Base-by-base conservation (phyloP, 2,797 vertebrate genomes). In the Sciurus carolinensis region DNA sequence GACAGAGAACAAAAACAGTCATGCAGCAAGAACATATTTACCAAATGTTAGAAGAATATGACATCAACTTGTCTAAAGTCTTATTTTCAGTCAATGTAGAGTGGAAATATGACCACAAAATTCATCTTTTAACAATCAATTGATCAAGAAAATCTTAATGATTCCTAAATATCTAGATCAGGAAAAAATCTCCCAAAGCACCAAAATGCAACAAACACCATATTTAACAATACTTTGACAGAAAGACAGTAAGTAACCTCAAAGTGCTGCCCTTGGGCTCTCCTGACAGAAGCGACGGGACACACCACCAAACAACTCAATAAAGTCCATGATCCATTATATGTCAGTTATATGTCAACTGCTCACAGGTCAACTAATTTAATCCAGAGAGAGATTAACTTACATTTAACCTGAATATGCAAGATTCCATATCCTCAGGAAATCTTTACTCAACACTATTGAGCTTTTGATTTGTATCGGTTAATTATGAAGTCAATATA, bases 91-190 rank as follows among this genome's bases (percentile, higher is more conserved):
- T 33, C 2, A 30, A 4, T 54, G 2, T 20, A 57, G 44, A 39
- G 5, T 5, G 11, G 0, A 93, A 33, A 62, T 13, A 33, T 39
- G 36, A 71, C 87, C 52, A 59, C 73, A 95, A 44, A 94, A 2
- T 85, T 73, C 47, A 76, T 50, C 42, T 72, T 42, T 52, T 64
- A 3, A 62, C 15, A 52, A 50, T 64, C 47, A n/a, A 3, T 89
- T 64, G 17, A 82, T 93, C 64, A 59, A 62, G 15, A 94, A 6
- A 91, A 94, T 85, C 44, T 84, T 18, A 94, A 3, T 59, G 57
- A 71, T 91, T 93, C 22, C 30, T 91, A 20, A 82, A 39, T 86
- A 91, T 52, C 5, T 52, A 82, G 8, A 64, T 5, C 18, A 62
- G 20, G 59, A 33, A 36, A 84, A 66, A 44, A 5, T 62, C 50